These are phyloP conservation scores for Steinernema carpocapsae DNA, from an alignment of 2,888 invertebrate genomes.

Conservation along the genomic window DNA sequence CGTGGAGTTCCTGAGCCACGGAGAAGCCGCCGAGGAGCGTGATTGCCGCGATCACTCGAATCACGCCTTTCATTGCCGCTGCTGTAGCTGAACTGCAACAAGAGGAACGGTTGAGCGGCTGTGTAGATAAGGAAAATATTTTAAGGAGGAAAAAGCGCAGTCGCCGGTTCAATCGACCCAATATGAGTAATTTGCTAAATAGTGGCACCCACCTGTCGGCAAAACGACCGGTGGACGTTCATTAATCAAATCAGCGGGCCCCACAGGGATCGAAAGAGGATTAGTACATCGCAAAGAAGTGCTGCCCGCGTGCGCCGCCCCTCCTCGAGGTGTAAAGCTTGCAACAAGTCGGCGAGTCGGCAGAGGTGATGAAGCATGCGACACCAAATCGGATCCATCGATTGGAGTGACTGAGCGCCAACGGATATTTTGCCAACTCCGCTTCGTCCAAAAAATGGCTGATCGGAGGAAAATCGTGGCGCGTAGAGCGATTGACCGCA, in stretches of 20 bases:
- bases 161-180: conserved; percentile 40
- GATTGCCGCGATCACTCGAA: background rate
- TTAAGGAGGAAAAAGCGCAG: conserved; percentile 42
- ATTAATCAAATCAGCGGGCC: conserved; percentile 15
- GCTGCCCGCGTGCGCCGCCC: background rate
- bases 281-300: conserved; percentile 2
- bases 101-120: conserved; percentile 15
- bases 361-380: conserved; percentile 7
- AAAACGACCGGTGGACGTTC: conserved; percentile 28
- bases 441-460: background rate
- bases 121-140: conserved; percentile 6
- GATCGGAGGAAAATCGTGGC: background rate
- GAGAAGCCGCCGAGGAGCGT: background rate
- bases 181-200: conserved; percentile 35
- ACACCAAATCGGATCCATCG: no score
- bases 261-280: background rate
- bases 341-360: background rate
- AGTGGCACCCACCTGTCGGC: conserved; percentile 1
- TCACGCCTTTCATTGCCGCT: conserved; percentile 8
- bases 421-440: background rate
- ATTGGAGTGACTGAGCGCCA: background rate
- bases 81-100: conserved; percentile 5
- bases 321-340: conserved; percentile 9
- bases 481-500: background rate
- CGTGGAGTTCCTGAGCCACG: conserved; percentile 13